phyloP scores from a whole-genome alignment of 2,113 vertebrate genomes.

The Urocitellus parryii region DNA sequence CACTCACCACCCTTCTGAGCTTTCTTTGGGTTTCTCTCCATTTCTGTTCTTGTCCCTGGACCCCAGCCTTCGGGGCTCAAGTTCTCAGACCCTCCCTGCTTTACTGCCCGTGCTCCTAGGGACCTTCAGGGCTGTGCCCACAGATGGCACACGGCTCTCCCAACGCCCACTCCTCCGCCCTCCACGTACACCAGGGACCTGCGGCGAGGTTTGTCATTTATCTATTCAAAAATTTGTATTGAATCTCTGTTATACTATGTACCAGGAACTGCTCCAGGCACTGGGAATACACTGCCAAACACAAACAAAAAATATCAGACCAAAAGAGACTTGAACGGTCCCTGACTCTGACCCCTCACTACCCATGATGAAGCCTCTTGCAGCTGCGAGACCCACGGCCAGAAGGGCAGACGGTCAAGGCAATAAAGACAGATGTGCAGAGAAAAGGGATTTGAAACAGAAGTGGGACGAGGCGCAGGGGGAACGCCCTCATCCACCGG shows the following conservation, averaged over 20 bases:
- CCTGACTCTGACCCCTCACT: no score
- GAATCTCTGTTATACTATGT: neutral
- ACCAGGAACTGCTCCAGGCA: neutral
- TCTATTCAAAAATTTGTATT: neutral
- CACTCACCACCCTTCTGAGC: neutral
- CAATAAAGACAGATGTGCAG: neutral
- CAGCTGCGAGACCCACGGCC: neutral
- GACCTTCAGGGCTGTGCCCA: neutral
- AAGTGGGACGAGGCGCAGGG: rapidly evolving
- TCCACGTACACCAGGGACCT: neutral
- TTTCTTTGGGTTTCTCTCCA: neutral
- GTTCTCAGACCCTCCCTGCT: neutral
- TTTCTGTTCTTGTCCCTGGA: neutral
- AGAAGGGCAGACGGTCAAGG: neutral
- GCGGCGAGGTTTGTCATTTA: neutral
- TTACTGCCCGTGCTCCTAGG: neutral
- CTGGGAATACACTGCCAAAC: neutral
- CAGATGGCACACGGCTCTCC: neutral
- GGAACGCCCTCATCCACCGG: neutral
- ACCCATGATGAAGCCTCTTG: neutral
- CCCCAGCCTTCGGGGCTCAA: neutral
- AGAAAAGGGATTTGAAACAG: neutral
- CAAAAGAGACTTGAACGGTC: neutral
- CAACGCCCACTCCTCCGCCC: neutral
- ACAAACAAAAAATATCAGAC: neutral